These are phyloP conservation scores for Actinia equina DNA, from an alignment of 64 coral and sea anemone genomes.

Conservation along the genomic window DNA sequence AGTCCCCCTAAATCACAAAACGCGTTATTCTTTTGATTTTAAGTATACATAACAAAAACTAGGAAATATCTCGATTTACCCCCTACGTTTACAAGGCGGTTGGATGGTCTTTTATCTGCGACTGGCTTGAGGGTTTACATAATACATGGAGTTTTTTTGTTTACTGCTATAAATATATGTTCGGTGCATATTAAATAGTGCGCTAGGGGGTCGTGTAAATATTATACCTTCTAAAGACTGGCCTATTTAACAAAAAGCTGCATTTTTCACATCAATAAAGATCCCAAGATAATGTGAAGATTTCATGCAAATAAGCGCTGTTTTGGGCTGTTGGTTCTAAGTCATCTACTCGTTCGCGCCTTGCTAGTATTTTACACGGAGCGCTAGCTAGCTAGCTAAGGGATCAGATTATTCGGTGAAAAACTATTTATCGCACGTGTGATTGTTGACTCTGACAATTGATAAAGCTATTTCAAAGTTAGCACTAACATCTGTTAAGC, in stretches of 20 bases:
- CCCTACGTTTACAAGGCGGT: background rate
- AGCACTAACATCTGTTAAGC: background rate
- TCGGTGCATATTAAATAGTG: constrained; percentile 3
- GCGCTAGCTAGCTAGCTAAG: background rate
- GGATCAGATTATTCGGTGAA: background rate
- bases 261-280: constrained; percentile 1
- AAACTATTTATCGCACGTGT: background rate
- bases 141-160: background rate
- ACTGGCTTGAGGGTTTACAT: background rate
- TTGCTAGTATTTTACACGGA: background rate
- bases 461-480: background rate
- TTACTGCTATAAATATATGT: background rate
- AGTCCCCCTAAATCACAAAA: background rate
- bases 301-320: background rate
- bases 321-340: background rate
- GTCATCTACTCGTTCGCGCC: background rate
- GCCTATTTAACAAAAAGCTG: constrained; percentile 9
- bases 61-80: constrained; percentile 1
- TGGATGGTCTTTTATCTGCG: background rate
- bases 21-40: background rate
- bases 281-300: background rate
- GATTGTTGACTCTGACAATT: background rate
- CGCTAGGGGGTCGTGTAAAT: constrained; percentile 1
- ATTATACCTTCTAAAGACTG: background rate
- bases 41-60: background rate